Evolutionary conservation across 2,113 vertebrate genomes (phyloP), one percentile per base, ranked within the genome.

Genomic region (Carlito syrichta): DNA sequence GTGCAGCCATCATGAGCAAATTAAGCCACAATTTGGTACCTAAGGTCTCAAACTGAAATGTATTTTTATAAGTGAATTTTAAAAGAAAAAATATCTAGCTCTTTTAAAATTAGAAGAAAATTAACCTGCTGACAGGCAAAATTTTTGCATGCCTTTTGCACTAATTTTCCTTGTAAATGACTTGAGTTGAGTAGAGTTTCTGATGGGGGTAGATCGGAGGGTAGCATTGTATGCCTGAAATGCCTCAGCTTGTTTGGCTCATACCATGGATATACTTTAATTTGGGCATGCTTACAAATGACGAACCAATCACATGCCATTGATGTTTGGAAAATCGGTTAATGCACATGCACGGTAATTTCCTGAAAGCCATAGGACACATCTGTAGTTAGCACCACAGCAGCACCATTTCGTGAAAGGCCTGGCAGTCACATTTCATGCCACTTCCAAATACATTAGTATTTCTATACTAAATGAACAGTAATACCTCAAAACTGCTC

Each of bases 401-500:
- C 84, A 96, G 79, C 89, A 77, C 93, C 95, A 88, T 97, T 97
- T 96, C 92, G 92, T 97, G 95, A 94, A 58, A 95, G 97, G 96
- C 91, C 94, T 96, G 97, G 94, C 91, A 91, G 91, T 43, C 50
- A 87, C 94, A 97, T 93, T 98, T 97, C 96, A 98, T 79, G 77
- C 97, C 95, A 98, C 56, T 79, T 76, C 69, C 62, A 85, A 58
- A 96, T 96, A 96, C 85, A 98, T 97, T 96, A 97, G 97, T 96
- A 93, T 98, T 98, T 98, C 98, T 97, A 58, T 86, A 40, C 93
- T 95, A 95, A 94, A 96, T 96, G 97, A 94, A 98, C 98, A 98
- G 96, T 96, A 88, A 98, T 98, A 98, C 98, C 98, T 98, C 98
- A 98, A 74, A 97, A 97, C 97, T 97, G 97, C 97, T 98, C 96